phyloP scores from a whole-genome alignment of 2,888 invertebrate species.

The Dolomedes plantarius region DNA sequence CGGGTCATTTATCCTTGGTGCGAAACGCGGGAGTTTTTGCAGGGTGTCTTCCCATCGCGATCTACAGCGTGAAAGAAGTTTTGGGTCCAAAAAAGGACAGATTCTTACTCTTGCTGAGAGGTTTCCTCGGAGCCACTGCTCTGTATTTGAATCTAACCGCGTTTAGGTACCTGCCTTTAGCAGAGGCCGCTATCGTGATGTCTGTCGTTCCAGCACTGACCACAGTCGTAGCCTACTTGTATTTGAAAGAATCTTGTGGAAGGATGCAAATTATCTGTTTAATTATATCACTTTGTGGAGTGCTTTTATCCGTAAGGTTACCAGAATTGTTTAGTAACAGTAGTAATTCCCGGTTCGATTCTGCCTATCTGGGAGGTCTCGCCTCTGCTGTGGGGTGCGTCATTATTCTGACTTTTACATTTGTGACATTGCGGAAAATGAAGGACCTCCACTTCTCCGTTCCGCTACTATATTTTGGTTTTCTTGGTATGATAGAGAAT shows the following conservation, averaged over 20 bases:
- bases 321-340: conserved; percentile 82
- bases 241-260: conserved; percentile 92
- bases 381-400: conserved; percentile 81
- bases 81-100: conserved; percentile 86
- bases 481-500: conserved; percentile 82
- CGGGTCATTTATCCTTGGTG: conserved; percentile 91
- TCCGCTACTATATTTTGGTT: conserved; percentile 91
- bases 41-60: conserved; percentile 89
- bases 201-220: conserved; percentile 95
- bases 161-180: conserved; percentile 87
- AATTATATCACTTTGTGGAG: conserved; percentile 88
- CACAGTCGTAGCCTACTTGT: conserved; percentile 81
- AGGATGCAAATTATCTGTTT: conserved; percentile 89
- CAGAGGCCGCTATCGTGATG: conserved; percentile 92
- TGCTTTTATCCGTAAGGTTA: conserved; percentile 90
- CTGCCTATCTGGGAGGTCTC: conserved; percentile 83
- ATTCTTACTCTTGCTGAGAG: conserved; percentile 85
- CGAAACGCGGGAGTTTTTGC: conserved; percentile 90
- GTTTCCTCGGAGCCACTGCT: conserved; percentile 90
- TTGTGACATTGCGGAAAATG: conserved; percentile 89
- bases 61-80: conserved; percentile 84
- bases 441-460: conserved; percentile 91
- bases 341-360: not conserved
- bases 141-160: conserved; percentile 94
- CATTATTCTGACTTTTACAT: conserved; percentile 86